Evolutionary conservation across 2,888 invertebrate genomes (phyloP), one percentile per base, ranked within the genome.

Genomic region (Gymnocheta viridis): DNA sequence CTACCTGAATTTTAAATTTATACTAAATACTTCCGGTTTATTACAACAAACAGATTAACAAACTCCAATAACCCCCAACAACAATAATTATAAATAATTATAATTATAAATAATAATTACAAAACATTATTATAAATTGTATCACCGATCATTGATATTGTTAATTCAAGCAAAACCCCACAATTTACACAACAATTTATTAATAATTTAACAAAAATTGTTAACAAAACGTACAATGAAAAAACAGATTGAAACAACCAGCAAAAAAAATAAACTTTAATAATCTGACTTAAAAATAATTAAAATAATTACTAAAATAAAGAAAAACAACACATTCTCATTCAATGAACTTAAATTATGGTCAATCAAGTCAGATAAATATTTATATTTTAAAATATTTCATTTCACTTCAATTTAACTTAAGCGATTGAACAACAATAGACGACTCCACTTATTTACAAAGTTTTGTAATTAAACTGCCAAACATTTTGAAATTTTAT

Each of bases 141-240:
- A 73, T 60, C 44, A 27, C 14, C 64, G 19, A 29, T 27, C 51
- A 41, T 41, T 64, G 54, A 47, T 35, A 49, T 47, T 58, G 54
- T 58, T 49, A 67, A 69, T 49, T 60, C 77, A 77, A 77, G 77
- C 77, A 69, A 67, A 58, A 67, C 76, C 0, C 12, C 6, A 56
- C 14, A 56, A 47, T 67, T 17, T 12, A 38, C 17, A 66, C 19
- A 77, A 54, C 64, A 44, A 41, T 54, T 64, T 62, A 51, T 51
- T 51, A 74, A 47, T 12, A 35, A 58, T 35, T 67, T 47, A 35
- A 24, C 12, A 5, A 56, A 32, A 32, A 10, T 22, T 58, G n/a
- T 60, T 38, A 69, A 60, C 58, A 38, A 69, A 77, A 29, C 32
- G 14, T 29, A 24, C 3, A 51, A 32, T 47, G 0, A 62, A 24